A percentile compares a stretch with the other conserved stretches of the same genome.
These are phyloP conservation scores for Tolmerus cingulatus DNA, from an alignment of 2,888 invertebrate species.

Conservation along the genomic window DNA sequence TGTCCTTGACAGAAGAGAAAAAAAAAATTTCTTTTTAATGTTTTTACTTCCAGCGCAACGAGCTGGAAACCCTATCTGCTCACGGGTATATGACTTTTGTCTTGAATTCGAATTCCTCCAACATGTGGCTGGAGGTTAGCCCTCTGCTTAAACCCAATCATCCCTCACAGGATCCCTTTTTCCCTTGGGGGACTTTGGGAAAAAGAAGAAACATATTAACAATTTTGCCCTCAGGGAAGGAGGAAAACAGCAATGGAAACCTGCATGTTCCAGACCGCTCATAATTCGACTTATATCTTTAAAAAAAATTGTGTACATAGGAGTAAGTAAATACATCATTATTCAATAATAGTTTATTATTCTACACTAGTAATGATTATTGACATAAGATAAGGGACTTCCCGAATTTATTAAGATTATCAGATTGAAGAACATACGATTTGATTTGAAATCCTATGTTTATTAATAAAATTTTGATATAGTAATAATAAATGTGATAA, in stretches of 20 bases:
- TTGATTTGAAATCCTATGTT: too few relatives aligned
- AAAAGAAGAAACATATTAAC: background rate
- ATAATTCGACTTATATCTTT: slow-evolving; percentile 37
- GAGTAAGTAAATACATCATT: too few relatives aligned
- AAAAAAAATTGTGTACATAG: too few relatives aligned
- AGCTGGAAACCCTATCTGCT: background rate
- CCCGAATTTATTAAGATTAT: too few relatives aligned
- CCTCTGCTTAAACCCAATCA: background rate
- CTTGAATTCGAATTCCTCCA: background rate
- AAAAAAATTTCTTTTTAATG: background rate
- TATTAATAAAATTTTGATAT: too few relatives aligned
- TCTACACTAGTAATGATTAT: too few relatives aligned
- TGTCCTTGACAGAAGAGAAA: background rate
- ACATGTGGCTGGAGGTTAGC: background rate
- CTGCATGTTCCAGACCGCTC: slow-evolving; percentile 3
- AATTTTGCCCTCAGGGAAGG: background rate
- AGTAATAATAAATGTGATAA: too few relatives aligned
- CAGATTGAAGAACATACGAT: too few relatives aligned
- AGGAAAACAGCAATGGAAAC: background rate
- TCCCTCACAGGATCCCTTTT: background rate
- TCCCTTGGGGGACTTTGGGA: background rate
- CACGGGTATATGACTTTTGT: background rate
- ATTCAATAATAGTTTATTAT: too few relatives aligned
- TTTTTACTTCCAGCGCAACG: background rate
- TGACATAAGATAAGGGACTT: too few relatives aligned